These are phyloP conservation scores for Polyergus mexicanus DNA, from an alignment of 1,140 invertebrate species.

Conservation along the genomic window DNA sequence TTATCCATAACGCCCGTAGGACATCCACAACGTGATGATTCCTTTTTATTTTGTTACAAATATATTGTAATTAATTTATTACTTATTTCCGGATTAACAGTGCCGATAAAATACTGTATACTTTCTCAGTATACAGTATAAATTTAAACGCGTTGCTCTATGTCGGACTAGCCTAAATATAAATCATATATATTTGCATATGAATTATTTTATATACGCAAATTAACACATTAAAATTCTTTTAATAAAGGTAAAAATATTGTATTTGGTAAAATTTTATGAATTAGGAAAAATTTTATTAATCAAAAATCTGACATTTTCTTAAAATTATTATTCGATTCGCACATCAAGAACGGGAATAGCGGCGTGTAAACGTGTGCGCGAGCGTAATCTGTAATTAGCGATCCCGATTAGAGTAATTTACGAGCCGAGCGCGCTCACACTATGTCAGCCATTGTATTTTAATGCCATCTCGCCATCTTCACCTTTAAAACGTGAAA, in stretches of 20 bases:
- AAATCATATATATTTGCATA: neutral
- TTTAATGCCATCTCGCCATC: conserved; percentile 83
- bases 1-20: neutral
- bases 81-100: conserved; percentile 79
- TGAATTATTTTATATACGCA: too few relatives aligned
- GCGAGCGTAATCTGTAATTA: conserved; percentile 85
- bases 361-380: conserved; percentile 76
- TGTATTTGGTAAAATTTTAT: neutral
- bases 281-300: neutral
- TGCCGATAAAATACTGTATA: conserved; percentile 51
- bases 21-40: neutral
- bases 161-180: conserved; percentile 27
- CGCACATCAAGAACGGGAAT: conserved; percentile 82
- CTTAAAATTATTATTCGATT: conserved; percentile 68
- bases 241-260: neutral
- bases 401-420: conserved; percentile 86
- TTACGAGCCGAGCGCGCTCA: conserved; percentile 83
- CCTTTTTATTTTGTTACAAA: conserved; percentile 81
- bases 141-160: conserved; percentile 79
- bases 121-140: conserved; percentile 73
- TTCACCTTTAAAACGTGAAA: conserved; percentile 66
- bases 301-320: neutral
- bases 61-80: conserved; percentile 85
- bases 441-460: conserved; percentile 86
- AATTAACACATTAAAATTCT: too few relatives aligned